Evolutionary conservation across 2,888 invertebrate genomes (phyloP).

Genomic region (Tribolium freemani): DNA sequence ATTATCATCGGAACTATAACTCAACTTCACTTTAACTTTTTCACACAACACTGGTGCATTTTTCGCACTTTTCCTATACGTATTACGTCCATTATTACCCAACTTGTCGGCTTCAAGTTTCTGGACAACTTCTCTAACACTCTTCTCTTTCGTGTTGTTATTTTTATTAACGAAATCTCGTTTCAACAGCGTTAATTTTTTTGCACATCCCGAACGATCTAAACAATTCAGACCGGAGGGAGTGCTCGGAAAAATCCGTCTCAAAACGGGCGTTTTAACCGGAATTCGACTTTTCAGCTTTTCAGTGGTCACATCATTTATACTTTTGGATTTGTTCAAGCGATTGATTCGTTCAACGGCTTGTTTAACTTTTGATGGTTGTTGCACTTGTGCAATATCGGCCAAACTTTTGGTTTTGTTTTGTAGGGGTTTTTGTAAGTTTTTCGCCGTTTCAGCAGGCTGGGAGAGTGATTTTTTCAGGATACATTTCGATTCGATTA

Average conservation of each 20-base stretch:
- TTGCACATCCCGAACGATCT: constrained; percentile 54
- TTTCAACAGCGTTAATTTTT: constrained; percentile 5
- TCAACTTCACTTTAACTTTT: constrained; percentile 55
- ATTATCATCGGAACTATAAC: constrained; percentile 77
- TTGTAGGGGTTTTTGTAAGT: constrained; percentile 28
- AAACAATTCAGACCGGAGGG: constrained; percentile 65
- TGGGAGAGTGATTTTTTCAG: constrained; percentile 73
- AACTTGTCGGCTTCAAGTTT: constrained; percentile 46
- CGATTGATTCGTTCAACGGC: constrained; percentile 47
- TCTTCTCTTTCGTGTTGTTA: constrained; percentile 47
- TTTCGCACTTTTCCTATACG: constrained; percentile 45
- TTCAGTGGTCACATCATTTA: constrained; percentile 55
- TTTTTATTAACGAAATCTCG: constrained; percentile 47
- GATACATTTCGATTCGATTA: constrained; percentile 79
- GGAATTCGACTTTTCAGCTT: constrained; percentile 61
- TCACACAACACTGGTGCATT: constrained; percentile 18
- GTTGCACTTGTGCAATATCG: constrained; percentile 49
- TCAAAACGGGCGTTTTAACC: constrained; percentile 59
- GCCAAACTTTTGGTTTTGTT: constrained; percentile 59
- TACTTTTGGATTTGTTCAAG: constrained; percentile 62
- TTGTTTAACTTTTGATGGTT: constrained; percentile 58
- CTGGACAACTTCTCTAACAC: constrained; percentile 50
- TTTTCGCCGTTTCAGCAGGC: constrained; percentile 54
- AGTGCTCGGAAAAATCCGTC: constrained; percentile 65
- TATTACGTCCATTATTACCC: not conserved